These are phyloP conservation scores for Siniperca scherzeri DNA, from an alignment of 2,797 vertebrate species.

Conservation along the genomic window DNA sequence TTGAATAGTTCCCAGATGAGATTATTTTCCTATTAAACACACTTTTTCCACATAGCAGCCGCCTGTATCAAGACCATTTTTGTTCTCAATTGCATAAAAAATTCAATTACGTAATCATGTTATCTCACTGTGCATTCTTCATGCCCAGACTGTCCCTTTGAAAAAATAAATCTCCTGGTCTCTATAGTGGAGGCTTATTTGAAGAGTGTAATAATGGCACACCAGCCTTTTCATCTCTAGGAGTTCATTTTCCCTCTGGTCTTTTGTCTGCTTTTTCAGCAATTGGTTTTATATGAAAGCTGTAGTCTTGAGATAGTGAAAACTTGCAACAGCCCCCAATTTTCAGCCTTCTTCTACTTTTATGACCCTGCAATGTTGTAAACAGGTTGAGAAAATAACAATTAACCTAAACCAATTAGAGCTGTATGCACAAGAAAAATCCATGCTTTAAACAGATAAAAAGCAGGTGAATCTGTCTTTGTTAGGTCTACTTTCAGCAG, in stretches of 20 bases:
- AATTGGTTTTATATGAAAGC: constrained; percentile 62
- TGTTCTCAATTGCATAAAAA: constrained; percentile 57
- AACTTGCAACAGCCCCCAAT: constrained; percentile 28
- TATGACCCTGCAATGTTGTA: constrained; percentile 33
- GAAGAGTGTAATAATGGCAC: constrained; percentile 70
- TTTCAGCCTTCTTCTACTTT: constrained; percentile 27
- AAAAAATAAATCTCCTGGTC: constrained; percentile 40
- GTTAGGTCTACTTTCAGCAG: constrained; percentile 9
- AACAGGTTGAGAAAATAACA: constrained; percentile 37
- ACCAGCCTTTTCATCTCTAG: constrained; percentile 65
- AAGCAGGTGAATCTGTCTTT: constrained; percentile 18
- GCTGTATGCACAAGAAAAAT: constrained; percentile 8
- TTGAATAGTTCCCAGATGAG: constrained; percentile 62
- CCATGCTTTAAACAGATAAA: constrained; percentile 42
- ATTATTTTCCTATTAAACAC: constrained; percentile 67
- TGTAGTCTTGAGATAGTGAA: constrained; percentile 48
- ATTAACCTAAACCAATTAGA: constrained; percentile 34
- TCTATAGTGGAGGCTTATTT: constrained; percentile 58
- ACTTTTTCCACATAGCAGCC: constrained; percentile 39
- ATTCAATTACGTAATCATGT: constrained; percentile 68
- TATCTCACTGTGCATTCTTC: constrained; percentile 59
- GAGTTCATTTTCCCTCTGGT: constrained; percentile 69
- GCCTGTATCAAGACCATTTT: constrained; percentile 48
- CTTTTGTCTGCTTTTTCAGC: constrained; percentile 52
- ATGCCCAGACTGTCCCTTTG: constrained; percentile 42